Evolutionary conservation across 92 coral and sea anemone genomes (phyloP).

Genomic region (Pocillopora grandis): DNA sequence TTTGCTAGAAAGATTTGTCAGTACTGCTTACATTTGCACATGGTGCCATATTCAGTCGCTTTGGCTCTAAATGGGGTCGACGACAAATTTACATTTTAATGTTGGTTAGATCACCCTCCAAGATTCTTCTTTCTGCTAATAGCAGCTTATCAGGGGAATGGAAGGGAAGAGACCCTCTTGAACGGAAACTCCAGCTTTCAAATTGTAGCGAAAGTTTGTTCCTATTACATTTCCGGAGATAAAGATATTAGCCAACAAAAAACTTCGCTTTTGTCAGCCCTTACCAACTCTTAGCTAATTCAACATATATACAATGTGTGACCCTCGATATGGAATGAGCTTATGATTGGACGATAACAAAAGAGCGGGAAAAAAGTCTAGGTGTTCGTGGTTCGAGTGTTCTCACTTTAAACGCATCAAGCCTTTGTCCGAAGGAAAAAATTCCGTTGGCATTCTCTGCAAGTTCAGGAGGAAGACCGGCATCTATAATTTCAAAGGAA

Average conservation of each 20-base stretch:
- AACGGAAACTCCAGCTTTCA: slow-evolving; percentile 45
- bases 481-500: no score
- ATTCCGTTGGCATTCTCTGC: no score
- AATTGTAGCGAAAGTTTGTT: neutral
- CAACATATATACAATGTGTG: neutral
- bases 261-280: neutral
- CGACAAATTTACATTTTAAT: neutral
- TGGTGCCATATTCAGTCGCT: slow-evolving; percentile 15
- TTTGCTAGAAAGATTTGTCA: neutral
- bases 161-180: slow-evolving; percentile 31
- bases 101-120: slow-evolving; percentile 13
- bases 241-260: slow-evolving; percentile 22
- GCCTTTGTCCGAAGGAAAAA: no score
- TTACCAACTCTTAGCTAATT: neutral
- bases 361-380: neutral
- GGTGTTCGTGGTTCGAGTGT: no score
- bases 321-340: neutral
- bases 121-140: slow-evolving; percentile 17
- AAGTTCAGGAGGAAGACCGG: no score
- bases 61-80: slow-evolving; percentile 20
- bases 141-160: slow-evolving; percentile 33
- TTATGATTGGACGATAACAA: neutral
- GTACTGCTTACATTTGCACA: neutral
- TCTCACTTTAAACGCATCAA: no score
- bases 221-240: no score